Percentiles rank a stretch among this genome's conserved stretches.
phyloP scores from a whole-genome alignment of 2,888 invertebrate genomes.

The Pyrocoelia pectoralis region DNA sequence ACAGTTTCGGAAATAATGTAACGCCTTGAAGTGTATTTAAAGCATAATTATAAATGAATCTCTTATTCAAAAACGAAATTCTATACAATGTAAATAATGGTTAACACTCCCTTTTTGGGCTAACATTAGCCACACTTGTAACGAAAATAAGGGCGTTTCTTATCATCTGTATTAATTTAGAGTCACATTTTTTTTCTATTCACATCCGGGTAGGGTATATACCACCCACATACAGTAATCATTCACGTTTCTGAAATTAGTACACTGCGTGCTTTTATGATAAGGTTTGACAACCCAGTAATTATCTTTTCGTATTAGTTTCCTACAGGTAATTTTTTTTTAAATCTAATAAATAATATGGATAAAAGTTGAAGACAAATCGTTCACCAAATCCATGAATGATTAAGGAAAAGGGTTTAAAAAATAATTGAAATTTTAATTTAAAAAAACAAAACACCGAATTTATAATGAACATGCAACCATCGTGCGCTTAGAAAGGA shows the following conservation, averaged over 20 bases:
- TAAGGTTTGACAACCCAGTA: too few relatives aligned
- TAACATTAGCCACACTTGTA: background rate
- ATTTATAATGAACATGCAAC: background rate
- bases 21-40: too few relatives aligned
- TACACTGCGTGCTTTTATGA: background rate
- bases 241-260: background rate
- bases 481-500: background rate
- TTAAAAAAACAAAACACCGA: conserved; percentile 6
- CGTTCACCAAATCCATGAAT: background rate
- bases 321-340: too few relatives aligned
- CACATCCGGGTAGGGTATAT: background rate
- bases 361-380: background rate
- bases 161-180: background rate
- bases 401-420: conserved; percentile 3
- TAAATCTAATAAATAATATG: too few relatives aligned
- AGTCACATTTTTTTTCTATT: background rate
- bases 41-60: too few relatives aligned
- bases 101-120: background rate
- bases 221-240: background rate
- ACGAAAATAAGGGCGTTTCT: background rate
- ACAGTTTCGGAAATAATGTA: too few relatives aligned
- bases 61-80: background rate
- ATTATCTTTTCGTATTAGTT: too few relatives aligned
- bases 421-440: conserved; percentile 15
- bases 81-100: background rate